phyloP scores from a whole-genome alignment of 2,888 invertebrate species.

The Sipha maydis region DNA sequence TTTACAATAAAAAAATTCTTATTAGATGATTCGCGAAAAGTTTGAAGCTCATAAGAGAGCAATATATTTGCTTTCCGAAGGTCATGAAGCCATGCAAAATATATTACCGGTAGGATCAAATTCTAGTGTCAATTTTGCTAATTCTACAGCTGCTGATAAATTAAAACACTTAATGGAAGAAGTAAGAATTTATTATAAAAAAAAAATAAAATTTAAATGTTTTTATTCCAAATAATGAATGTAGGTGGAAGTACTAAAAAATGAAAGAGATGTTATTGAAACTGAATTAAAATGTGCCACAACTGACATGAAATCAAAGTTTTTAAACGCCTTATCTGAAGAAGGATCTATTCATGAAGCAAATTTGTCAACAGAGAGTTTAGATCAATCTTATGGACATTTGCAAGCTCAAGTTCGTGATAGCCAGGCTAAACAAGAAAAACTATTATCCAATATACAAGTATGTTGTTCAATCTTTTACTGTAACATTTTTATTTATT shows the following conservation, averaged over 20 bases:
- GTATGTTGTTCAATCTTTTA: constrained; percentile 68
- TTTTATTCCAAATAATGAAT: constrained; percentile 15
- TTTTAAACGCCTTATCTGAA: constrained; percentile 79
- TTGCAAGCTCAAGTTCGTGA: constrained; percentile 82
- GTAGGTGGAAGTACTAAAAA: constrained; percentile 85
- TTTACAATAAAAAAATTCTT: constrained; percentile 27
- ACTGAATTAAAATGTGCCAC: constrained; percentile 83
- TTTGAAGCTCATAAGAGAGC: constrained; percentile 80
- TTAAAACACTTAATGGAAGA: constrained; percentile 83
- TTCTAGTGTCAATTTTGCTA: constrained; percentile 67
- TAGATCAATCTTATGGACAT: constrained; percentile 80
- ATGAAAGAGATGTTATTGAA: constrained; percentile 90
- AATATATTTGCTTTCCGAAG: constrained; percentile 83
- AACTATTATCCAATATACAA: constrained; percentile 77
- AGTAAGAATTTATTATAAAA: constrained; percentile 68
- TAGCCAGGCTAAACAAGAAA: constrained; percentile 78
- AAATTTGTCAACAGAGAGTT: constrained; percentile 75
- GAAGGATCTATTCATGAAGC: constrained; percentile 85
- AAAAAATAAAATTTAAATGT: constrained; percentile 11
- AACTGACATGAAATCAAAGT: constrained; percentile 84
- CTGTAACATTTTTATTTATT: constrained; percentile 26
- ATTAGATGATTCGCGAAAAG: constrained; percentile 83
- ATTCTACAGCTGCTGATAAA: constrained; percentile 72
- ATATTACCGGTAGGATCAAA: constrained; percentile 77
- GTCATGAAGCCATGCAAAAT: constrained; percentile 76